Percentiles rank a stretch among this genome's conserved stretches.
Conservation (phyloP, 2,797 vertebrate genomes). For the Rhinophrynus dorsalis region DNA sequence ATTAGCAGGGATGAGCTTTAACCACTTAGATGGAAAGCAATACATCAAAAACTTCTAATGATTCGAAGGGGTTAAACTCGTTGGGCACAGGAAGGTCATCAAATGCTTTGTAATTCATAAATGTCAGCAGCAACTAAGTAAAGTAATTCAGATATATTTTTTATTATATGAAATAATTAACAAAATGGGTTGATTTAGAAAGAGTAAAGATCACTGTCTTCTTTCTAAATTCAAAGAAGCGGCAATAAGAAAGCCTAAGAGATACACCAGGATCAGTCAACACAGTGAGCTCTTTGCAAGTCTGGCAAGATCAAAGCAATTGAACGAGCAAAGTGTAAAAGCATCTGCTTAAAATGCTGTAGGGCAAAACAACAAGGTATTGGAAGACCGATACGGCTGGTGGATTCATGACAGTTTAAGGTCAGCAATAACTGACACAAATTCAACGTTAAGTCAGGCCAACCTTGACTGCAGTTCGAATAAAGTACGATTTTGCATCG, state of each 20-base stretch:
- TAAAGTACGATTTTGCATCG: neutral
- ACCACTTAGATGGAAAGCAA: too few species aligned
- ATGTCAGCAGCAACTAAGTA: too few species aligned
- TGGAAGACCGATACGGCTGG: constrained; percentile 5
- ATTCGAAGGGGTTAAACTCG: too few species aligned
- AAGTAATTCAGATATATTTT: too few species aligned
- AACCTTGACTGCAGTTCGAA: neutral
- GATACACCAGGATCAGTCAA: constrained; percentile 30
- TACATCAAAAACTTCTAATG: too few species aligned
- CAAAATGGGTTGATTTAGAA: neutral
- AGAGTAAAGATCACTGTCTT: neutral
- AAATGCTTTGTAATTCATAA: too few species aligned
- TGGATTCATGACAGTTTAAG: constrained; percentile 44
- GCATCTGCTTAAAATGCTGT: constrained; percentile 21
- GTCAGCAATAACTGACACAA: constrained; percentile 35
- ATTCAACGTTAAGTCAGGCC: constrained; percentile 12
- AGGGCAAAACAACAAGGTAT: constrained; percentile 43
- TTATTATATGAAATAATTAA: too few species aligned
- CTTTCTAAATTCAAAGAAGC: neutral
- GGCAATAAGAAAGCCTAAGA: neutral
- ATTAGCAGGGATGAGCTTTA: too few species aligned
- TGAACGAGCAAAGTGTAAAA: constrained; percentile 28
- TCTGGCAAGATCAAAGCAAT: constrained; percentile 33
- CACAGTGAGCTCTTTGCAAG: constrained; percentile 20
- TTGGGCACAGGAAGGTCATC: too few species aligned